Conservation (phyloP, 2,113 vertebrate genomes). For the Mystacornis crossleyi region DNA sequence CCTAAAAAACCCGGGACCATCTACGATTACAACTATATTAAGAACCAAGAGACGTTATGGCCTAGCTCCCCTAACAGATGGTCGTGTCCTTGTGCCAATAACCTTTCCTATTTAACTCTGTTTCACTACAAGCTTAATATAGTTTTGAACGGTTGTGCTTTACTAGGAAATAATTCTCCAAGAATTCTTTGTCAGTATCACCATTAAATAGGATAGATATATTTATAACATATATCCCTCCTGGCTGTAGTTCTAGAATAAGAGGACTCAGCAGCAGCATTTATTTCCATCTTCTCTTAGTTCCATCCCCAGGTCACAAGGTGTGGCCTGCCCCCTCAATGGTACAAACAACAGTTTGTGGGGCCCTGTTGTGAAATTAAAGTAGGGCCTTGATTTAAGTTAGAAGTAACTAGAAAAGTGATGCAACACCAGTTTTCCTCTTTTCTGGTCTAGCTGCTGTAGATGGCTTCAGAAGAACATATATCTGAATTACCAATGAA, state of each 20-base stretch:
- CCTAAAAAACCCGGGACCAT: not conserved
- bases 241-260: not conserved
- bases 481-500: not conserved
- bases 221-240: not conserved
- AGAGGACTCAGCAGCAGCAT: not conserved
- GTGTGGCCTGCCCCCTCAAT: not conserved
- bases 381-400: not conserved
- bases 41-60: not conserved
- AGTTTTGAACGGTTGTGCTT: not conserved
- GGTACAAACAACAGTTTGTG: not conserved
- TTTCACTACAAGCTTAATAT: not conserved
- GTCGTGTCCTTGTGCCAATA: not conserved
- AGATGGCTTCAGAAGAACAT: not conserved
- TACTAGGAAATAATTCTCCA: not conserved
- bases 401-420: not conserved
- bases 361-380: not conserved
- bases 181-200: not conserved
- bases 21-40: not conserved
- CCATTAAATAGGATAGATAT: not conserved
- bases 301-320: not conserved
- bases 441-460: not conserved
- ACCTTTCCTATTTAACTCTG: not conserved
- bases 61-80: not conserved
- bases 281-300: not conserved
- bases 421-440: not conserved